Conservation (phyloP, 1,140 invertebrate species). For the Zaprionus lachaisei region DNA sequence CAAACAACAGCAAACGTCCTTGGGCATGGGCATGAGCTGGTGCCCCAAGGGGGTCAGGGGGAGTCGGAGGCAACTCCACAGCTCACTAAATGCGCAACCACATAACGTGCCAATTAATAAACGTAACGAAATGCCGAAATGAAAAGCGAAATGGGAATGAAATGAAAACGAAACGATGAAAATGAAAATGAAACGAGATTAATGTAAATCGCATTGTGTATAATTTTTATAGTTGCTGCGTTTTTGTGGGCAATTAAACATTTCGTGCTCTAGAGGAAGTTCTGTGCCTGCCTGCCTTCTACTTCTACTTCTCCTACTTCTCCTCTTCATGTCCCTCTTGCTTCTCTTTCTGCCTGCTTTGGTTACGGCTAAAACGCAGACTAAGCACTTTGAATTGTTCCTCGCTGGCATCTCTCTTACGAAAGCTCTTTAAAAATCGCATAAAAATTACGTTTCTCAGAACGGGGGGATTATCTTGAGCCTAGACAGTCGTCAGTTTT, state of each 20-base stretch:
- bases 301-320: not conserved
- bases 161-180: slow-evolving; percentile 22
- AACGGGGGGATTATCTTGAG: slow-evolving; percentile 6
- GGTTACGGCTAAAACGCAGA: not conserved
- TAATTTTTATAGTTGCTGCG: slow-evolving; percentile 76
- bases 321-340: not conserved
- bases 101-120: slow-evolving; percentile 52
- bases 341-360: not conserved
- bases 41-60: not conserved
- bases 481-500: slow-evolving; percentile 1
- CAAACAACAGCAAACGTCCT: slow-evolving; percentile 11
- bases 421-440: slow-evolving; percentile 5
- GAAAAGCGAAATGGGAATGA: slow-evolving; percentile 4
- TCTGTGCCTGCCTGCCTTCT: too few relatives aligned
- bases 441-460: not conserved
- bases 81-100: slow-evolving; percentile 39
- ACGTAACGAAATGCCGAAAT: slow-evolving; percentile 19
- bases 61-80: not conserved
- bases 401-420: not conserved
- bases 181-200: slow-evolving; percentile 55
- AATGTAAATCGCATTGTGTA: slow-evolving; percentile 74
- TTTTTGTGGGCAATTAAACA: slow-evolving; percentile 77
- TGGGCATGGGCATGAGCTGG: slow-evolving; percentile 3
- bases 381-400: slow-evolving; percentile 23
- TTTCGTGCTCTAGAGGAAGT: slow-evolving; percentile 33